phyloP scores from a whole-genome alignment of 2,797 vertebrate species.

The Gouania willdenowi region DNA sequence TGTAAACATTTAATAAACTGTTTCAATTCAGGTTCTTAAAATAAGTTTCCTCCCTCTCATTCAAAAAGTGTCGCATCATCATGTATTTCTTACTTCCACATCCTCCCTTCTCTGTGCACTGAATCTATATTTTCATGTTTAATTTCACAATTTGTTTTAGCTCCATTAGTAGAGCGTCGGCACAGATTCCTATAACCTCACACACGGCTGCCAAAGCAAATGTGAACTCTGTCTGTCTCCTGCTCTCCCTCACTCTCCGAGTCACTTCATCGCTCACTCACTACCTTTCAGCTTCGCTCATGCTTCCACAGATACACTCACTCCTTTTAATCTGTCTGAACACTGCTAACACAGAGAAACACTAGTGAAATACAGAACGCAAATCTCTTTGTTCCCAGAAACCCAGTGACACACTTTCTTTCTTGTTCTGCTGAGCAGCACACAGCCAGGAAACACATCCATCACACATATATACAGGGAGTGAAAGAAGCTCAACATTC shows the following conservation, averaged over 20 bases:
- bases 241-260: constrained; percentile 1
- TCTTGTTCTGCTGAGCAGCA: background rate
- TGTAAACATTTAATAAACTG: no score
- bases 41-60: background rate
- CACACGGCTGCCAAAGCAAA: constrained; percentile 41
- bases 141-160: constrained; percentile 33
- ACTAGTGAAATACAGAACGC: constrained; percentile 5
- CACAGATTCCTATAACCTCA: constrained; percentile 38
- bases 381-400: constrained; percentile 6
- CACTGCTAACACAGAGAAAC: constrained; percentile 1
- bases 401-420: background rate
- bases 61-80: no score
- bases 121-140: constrained; percentile 28
- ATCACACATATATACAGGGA: no score
- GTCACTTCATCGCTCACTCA: constrained; percentile 10
- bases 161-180: constrained; percentile 30
- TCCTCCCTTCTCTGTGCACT: background rate
- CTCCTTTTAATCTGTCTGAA: constrained; percentile 32
- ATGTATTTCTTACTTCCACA: constrained; percentile 19
- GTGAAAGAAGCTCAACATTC: no score
- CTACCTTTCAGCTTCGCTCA: constrained; percentile 16
- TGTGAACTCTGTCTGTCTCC: constrained; percentile 32
- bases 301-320: constrained; percentile 15
- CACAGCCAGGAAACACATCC: background rate
- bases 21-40: no score